Evolutionary conservation across 2,888 invertebrate genomes (phyloP).

Genomic region (Seladonia tumulorum): DNA sequence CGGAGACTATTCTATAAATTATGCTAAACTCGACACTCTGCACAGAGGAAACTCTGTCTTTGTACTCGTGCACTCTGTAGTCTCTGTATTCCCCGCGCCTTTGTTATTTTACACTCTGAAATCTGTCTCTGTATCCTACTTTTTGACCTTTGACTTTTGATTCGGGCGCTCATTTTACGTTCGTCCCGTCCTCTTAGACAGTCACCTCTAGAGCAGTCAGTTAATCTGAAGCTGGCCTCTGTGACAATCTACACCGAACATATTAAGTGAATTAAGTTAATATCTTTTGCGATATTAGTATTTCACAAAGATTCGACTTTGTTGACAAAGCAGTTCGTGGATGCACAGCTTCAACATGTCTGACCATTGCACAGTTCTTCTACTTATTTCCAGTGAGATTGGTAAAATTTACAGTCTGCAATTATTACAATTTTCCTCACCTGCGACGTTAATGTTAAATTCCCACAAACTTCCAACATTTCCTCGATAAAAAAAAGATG

Average conservation of each 20-base stretch:
- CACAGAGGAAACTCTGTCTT: constrained; percentile 3
- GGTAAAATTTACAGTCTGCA: no score
- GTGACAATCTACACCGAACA: not conserved
- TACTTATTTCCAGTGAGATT: no score
- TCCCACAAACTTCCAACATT: no score
- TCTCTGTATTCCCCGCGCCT: not conserved
- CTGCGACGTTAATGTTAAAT: no score
- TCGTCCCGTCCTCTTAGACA: not conserved
- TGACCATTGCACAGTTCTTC: no score
- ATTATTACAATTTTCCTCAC: no score
- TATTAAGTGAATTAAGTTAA: not conserved
- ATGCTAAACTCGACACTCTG: not conserved
- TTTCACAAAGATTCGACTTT: no score
- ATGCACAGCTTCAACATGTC: not conserved
- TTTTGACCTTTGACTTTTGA: not conserved
- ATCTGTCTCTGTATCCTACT: not conserved
- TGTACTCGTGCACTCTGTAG: not conserved
- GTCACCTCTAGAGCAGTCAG: not conserved
- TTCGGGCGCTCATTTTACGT: not conserved
- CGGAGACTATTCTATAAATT: not conserved
- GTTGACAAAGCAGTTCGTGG: not conserved
- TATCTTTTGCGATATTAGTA: no score
- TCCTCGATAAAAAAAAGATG: no score
- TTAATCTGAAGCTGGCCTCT: not conserved
- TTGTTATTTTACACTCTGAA: not conserved